Base-by-base conservation (phyloP, 2,113 vertebrate species). In the Puffinus mauretanicus region DNA sequence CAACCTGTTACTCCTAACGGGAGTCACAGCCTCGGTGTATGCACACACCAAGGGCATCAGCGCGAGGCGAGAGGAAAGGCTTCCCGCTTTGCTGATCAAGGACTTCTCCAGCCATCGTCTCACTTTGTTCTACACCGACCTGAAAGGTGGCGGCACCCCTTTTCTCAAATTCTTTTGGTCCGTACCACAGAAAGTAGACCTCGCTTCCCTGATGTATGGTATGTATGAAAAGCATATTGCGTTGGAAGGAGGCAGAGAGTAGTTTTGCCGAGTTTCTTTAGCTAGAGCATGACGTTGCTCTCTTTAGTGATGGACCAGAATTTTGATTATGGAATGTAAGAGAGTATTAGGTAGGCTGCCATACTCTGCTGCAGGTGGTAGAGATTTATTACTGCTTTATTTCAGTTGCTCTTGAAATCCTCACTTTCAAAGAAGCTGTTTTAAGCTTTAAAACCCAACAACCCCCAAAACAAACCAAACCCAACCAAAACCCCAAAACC, bases 151-250 rank as follows among this genome's bases (percentile, higher is more conserved):
- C 5, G 0, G 36, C 32, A 44, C 7, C 79, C 42, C 81, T 36
- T 26, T 38, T 20, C 18, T 22, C 40, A 18, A 29, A 21, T 25
- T 40, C 21, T 42, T 61, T 30, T 52, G 69, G 27, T 40, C 76
- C 29, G 2, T 6, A 6, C 36, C 25, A 40, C 36, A 17, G 42
- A 14, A 20, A 51, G 25, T 0, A 38, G 24, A 51, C 10, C 32
- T 70, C 16, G 3, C 54, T 58, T 18, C 24, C 49, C 24, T 32
- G 22, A n/a, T 15, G 3, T 0, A 9, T 1, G 46, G 32, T 9
- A 13, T 5, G 5, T 6, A 27, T 1, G 0, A 32, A 34, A 47
- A 40, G 30, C 22, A 4, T 2, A 3, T 1, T 4, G 73, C 61
- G 36, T 7, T n/a, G 61, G 67, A 62, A 62, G 47, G 47, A 69